A percentile compares a stretch with the other conserved stretches of the same genome.
Evolutionary conservation across 2,797 vertebrate genomes (phyloP).

Genomic region (Peromyscus melanophrys): DNA sequence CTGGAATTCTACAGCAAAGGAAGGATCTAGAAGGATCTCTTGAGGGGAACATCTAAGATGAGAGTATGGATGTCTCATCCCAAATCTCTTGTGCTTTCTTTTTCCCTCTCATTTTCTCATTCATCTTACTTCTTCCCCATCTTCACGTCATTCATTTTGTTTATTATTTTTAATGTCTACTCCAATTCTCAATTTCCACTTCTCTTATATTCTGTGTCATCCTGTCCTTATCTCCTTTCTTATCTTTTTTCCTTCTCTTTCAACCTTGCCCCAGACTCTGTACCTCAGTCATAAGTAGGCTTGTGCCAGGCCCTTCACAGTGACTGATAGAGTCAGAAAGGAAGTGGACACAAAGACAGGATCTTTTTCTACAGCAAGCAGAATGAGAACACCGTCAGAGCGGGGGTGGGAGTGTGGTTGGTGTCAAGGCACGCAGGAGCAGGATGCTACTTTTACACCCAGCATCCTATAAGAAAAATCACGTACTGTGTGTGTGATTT

Average conservation of each 20-base stretch:
- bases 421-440: neutral
- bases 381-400: neutral
- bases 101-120: neutral
- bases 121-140: neutral
- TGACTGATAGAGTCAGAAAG: neutral
- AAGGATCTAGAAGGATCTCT: neutral
- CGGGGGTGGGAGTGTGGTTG: neutral
- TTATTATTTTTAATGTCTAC: neutral
- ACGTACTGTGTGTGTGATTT: neutral
- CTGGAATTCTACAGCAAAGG: neutral
- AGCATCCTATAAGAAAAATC: neutral
- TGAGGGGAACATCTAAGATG: fast-evolving
- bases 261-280: neutral
- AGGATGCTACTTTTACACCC: slow-evolving; percentile 13
- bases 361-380: neutral
- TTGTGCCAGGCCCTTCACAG: neutral
- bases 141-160: neutral
- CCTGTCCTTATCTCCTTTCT: no score
- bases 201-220: neutral
- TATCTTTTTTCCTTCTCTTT: neutral
- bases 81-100: neutral
- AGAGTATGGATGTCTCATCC: neutral
- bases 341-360: neutral
- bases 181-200: neutral
- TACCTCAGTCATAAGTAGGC: neutral